Percentiles rank a stretch among this genome's conserved stretches.
phyloP scores from a whole-genome alignment of 2,113 vertebrate genomes.

The Tyrannus savana region DNA sequence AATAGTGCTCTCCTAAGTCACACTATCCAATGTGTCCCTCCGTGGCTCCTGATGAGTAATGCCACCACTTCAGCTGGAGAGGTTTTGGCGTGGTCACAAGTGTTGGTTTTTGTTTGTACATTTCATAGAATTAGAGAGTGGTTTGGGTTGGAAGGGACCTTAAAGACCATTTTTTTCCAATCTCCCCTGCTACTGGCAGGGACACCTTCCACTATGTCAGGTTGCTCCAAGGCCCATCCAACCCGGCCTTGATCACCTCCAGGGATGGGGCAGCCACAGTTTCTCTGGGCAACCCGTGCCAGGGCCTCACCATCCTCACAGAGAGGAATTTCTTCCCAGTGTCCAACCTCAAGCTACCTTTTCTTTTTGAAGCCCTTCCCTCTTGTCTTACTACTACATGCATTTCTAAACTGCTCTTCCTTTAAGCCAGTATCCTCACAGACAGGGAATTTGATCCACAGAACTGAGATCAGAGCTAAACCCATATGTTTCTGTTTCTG shows the following conservation, averaged over 20 bases:
- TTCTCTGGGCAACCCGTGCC: neutral
- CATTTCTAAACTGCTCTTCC: neutral
- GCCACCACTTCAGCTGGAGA: neutral
- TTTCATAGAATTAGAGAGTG: neutral
- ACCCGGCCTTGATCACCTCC: neutral
- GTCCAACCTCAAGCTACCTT: neutral
- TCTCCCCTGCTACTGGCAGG: neutral
- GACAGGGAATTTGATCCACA: neutral
- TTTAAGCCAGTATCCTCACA: neutral
- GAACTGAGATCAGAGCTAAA: neutral
- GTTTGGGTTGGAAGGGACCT: neutral
- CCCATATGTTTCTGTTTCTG: neutral
- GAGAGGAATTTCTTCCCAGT: neutral
- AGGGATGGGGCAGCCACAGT: neutral
- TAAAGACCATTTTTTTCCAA: neutral
- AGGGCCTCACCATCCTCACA: neutral
- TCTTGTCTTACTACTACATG: neutral
- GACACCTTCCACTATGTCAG: neutral
- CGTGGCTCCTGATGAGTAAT: neutral
- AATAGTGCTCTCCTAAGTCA: neutral
- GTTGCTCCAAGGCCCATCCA: neutral
- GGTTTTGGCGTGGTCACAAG: accelerated
- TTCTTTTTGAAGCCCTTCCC: neutral
- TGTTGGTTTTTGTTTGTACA: neutral
- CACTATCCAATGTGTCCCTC: too few species aligned